These are phyloP conservation scores for Tapera naevia DNA, from an alignment of 2,797 vertebrate genomes.

Conservation along the genomic window DNA sequence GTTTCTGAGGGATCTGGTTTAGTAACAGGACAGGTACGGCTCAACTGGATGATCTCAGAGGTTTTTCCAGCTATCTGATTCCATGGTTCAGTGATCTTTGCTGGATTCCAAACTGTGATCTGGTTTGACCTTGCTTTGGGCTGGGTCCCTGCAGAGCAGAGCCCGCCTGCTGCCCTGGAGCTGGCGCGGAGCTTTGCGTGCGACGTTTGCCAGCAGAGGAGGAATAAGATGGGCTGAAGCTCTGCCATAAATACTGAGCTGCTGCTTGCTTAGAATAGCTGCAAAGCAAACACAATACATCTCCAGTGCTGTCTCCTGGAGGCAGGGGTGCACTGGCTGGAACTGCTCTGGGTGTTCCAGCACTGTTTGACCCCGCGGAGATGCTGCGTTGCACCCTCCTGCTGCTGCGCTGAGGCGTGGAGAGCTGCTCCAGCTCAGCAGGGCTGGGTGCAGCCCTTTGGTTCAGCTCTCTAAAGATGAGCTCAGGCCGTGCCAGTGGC, in stretches of 20 bases:
- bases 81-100: too few relatives aligned
- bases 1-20: too few relatives aligned
- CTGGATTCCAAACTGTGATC: neutral
- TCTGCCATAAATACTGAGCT: neutral
- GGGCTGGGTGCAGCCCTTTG: neutral
- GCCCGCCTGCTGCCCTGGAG: neutral
- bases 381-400: rapidly evolving
- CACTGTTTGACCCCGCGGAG: neutral
- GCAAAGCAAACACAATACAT: neutral
- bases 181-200: rapidly evolving
- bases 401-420: neutral
- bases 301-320: neutral
- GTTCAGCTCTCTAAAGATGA: neutral
- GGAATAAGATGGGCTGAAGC: neutral
- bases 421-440: neutral
- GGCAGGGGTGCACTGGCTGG: neutral
- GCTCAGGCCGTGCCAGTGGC: neutral
- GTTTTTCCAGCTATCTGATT: too few relatives aligned
- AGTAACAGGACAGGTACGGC: too few relatives aligned
- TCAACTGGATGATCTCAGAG: too few relatives aligned
- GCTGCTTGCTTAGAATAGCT: neutral
- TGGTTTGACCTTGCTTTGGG: neutral
- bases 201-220: neutral
- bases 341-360: neutral
- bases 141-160: neutral